These are phyloP conservation scores for Brienomyrus longianalis DNA, from an alignment of 2,113 vertebrate genomes.

Conservation along the genomic window DNA sequence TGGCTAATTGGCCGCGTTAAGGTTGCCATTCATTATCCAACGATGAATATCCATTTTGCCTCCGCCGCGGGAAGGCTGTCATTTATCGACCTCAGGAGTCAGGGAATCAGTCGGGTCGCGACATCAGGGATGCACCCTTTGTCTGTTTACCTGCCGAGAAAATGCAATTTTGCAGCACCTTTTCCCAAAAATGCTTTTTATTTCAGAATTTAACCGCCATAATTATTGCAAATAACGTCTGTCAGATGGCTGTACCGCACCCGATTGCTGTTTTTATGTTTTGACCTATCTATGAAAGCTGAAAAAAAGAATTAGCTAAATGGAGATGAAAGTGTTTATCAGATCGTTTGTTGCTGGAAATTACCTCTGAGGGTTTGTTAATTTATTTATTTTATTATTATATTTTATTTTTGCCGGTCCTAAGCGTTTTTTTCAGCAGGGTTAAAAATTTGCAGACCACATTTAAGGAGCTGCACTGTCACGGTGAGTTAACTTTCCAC, in stretches of 20 bases:
- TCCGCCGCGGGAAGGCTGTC: neutral
- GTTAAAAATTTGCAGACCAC: neutral
- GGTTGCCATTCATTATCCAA: conserved; percentile 14
- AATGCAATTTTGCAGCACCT: conserved; percentile 2
- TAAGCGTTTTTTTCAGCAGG: neutral
- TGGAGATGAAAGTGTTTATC: conserved; percentile 16
- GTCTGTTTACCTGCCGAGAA: conserved; percentile 21
- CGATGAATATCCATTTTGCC: conserved; percentile 22
- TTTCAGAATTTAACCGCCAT: conserved; percentile 21
- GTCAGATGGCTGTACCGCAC: conserved; percentile 15
- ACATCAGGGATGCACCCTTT: neutral
- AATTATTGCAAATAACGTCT: conserved; percentile 28
- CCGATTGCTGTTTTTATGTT: neutral
- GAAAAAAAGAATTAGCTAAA: conserved; percentile 19
- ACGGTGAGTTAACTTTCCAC: neutral
- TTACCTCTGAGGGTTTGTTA: neutral
- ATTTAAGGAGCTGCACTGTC: neutral
- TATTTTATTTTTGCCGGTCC: neutral
- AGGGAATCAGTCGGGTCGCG: neutral
- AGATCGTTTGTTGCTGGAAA: conserved; percentile 12
- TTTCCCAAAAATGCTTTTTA: conserved; percentile 12
- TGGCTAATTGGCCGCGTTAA: conserved; percentile 15
- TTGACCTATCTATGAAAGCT: conserved; percentile 9
- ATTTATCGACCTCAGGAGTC: conserved; percentile 14
- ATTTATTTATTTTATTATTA: neutral